These are phyloP conservation scores for Macropodus opercularis DNA, from an alignment of 2,797 vertebrate species.

Conservation along the genomic window DNA sequence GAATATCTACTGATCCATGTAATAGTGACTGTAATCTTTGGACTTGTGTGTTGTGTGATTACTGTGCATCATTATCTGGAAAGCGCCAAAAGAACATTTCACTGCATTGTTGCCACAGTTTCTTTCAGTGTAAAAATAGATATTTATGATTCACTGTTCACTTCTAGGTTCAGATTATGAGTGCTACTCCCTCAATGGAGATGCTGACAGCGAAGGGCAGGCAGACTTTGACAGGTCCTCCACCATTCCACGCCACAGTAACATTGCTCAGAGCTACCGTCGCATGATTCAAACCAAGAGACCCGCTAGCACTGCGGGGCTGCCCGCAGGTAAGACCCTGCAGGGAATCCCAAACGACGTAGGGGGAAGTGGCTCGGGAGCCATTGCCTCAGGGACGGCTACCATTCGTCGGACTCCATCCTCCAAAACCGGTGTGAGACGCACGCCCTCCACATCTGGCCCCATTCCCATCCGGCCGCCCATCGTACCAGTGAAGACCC, in stretches of 20 bases:
- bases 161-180: constrained; percentile 93
- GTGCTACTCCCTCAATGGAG: constrained; percentile 96
- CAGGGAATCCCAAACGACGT: constrained; percentile 76
- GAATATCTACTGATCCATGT: neutral
- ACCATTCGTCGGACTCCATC: constrained; percentile 97
- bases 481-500: constrained; percentile 94
- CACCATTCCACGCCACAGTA: constrained; percentile 96
- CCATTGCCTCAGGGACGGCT: constrained; percentile 89
- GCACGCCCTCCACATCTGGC: constrained; percentile 91
- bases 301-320: constrained; percentile 92
- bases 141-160: constrained; percentile 26
- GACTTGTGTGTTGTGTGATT: neutral
- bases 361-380: constrained; percentile 57
- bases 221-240: constrained; percentile 96
- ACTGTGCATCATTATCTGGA: neutral
- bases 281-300: constrained; percentile 98
- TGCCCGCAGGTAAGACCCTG: constrained; percentile 81
- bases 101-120: constrained; percentile 10
- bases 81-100: constrained; percentile 15
- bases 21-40: neutral
- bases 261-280: constrained; percentile 96
- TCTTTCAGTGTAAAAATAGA: constrained; percentile 3
- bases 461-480: constrained; percentile 96
- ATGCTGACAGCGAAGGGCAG: constrained; percentile 87
- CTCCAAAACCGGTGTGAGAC: constrained; percentile 92